Evolutionary conservation across 2,113 vertebrate genomes (phyloP), one percentile per base, ranked within the genome.

Genomic region (Forbesichthys agassizii): DNA sequence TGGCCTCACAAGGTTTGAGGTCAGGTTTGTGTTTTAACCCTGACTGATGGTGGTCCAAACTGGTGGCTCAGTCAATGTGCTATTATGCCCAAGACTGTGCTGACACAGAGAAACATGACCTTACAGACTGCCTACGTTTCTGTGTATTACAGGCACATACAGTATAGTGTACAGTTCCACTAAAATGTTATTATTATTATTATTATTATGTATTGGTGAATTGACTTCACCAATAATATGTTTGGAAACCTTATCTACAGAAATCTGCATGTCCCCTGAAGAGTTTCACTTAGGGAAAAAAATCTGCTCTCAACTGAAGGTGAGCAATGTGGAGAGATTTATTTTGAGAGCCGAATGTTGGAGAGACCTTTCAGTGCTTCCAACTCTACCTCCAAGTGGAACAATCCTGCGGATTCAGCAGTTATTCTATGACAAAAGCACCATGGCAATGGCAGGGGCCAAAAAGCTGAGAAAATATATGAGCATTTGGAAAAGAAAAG

Each of bases 381-480:
- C 78, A 82, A 74, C 79, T 79, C 66, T 80, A 84, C 72, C 78
- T 90, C 78, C 61, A 63, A 86, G 83, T 80, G 65, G 78, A 86
- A 83, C 75, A 74, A 68, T 73, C 73, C 64, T 86, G 87, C 87
- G 68, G 87, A 86, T 65, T 70, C 72, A 57, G 79, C 81, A 75
- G 16, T 79, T 86, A 77, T 69, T 63, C 73, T 72, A 71, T 10
- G 67, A 85, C 86, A 81, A 81, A 87, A 87, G 75, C 87, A 75
- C 82, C 80, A 84, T 88, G 84, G 85, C 78, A 74, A 86, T 79
- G 74, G 73, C 69, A 7, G 67, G 66, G 68, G 86, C 83, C 86
- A 46, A 86, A 80, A 80, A 84, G 70, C 78, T 76, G 80, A 20
- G 74, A 82, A 87, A 88, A 84, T 88, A 85, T 84, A 88, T 67